Evolutionary conservation across 1,140 invertebrate species (phyloP).

Genomic region (Tetramorium simillimum): DNA sequence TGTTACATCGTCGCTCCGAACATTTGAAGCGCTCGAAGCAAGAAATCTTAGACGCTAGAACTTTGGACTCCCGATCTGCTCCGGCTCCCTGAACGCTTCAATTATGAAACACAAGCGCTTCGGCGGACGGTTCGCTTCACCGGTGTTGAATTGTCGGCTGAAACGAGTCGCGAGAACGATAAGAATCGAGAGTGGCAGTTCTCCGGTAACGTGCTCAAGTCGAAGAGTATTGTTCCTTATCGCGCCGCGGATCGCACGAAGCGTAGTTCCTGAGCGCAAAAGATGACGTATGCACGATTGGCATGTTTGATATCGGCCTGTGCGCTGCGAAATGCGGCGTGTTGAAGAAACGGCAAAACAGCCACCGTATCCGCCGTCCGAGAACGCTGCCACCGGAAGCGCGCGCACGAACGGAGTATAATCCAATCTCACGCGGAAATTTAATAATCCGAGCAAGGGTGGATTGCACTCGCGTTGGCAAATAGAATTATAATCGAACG

Average conservation of each 20-base stretch:
- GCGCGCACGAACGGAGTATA: conserved; percentile 4
- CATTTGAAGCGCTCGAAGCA: conserved; percentile 1
- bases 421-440: conserved; percentile 36
- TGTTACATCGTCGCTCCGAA: neutral
- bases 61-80: neutral
- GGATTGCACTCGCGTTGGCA: conserved; percentile 4
- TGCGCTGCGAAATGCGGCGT: neutral
- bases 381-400: neutral
- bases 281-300: conserved; percentile 48
- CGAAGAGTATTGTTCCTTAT: conserved; percentile 55
- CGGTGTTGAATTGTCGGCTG: conserved; percentile 18
- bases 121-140: neutral
- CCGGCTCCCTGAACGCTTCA: neutral
- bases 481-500: conserved; percentile 53
- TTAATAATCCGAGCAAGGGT: neutral
- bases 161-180: conserved; percentile 33
- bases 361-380: neutral
- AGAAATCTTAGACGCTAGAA: conserved; percentile 1
- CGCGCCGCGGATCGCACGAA: conserved; percentile 23
- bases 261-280: neutral
- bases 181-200: conserved; percentile 44
- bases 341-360: conserved; percentile 21
- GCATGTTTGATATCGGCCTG: conserved; percentile 27
- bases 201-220: conserved; percentile 31
- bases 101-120: conserved; percentile 19